Base-by-base conservation (phyloP, 1,140 invertebrate genomes). In the Zaprionus capensis region DNA sequence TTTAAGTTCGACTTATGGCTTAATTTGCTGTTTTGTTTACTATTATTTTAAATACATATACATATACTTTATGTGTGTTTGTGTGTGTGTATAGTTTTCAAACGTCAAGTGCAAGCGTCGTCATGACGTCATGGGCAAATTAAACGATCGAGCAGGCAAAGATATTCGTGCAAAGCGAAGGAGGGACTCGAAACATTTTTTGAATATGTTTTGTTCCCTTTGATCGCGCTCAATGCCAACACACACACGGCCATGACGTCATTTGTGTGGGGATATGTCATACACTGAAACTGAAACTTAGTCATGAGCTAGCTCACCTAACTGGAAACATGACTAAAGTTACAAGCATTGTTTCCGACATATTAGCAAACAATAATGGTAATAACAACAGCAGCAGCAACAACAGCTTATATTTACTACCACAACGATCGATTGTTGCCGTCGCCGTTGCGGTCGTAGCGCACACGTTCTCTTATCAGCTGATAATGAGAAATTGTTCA, bases 401-500 rank as follows among this genome's bases (percentile, higher is more conserved):
- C 17, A 36, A 9, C 57, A 62, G 53, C 64, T 22, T 22, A 1
- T 22, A 22, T 12, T 5, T 51, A 51, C 44, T 20, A 49, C 17
- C 44, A 49, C 44, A 49, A 53, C 55, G 28, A 71, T 66, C 62
- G 62, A 71, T 63, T 74, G 28, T 57, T n/a, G 36, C n/a, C 58
- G 22, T 28, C 41, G 55, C 20, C 63, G 55, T 31, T 28, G 26
- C 15, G 41, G 11, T 59, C 26, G 44, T n/a, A n/a, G 2, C 6
- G 41, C 41, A 17, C 41, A 46, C n/a, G 41, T 20, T 46, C n/a
- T 22, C 34, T 71, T 76, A 76, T 76, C 74, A 61, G 49, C 31
- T 63, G 74, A 72, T 76, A 76, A 76, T 72, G 74, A 66, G 69
- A 62, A 76, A 72, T 76, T 76, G 69, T 58, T 76, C 62, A 67